Evolutionary conservation across 2,113 vertebrate genomes (phyloP).

Genomic region (Atractosteus spatula): DNA sequence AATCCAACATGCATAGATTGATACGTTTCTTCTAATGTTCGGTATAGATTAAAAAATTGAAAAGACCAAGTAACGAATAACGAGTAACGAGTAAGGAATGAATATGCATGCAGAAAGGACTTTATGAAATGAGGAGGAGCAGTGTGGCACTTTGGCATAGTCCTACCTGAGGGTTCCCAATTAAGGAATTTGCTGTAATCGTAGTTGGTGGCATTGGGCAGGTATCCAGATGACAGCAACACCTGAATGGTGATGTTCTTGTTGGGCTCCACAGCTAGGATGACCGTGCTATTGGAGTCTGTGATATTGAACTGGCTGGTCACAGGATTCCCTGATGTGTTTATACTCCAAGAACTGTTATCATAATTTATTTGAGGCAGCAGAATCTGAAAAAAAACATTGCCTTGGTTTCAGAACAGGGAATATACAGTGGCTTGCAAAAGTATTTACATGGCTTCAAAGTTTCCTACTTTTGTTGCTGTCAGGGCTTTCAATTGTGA

Average conservation of each 20-base stretch:
- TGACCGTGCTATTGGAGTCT: slow-evolving; percentile 44
- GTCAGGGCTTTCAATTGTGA: no score
- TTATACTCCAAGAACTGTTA: neutral
- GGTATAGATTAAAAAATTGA: no score
- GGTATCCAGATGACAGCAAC: slow-evolving; percentile 22
- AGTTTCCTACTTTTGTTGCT: no score
- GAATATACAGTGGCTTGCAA: no score
- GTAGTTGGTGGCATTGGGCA: slow-evolving; percentile 23
- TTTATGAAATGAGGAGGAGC: neutral
- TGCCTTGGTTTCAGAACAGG: no score
- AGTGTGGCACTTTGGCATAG: neutral
- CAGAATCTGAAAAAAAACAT: slow-evolving; percentile 49
- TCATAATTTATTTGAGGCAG: slow-evolving; percentile 34
- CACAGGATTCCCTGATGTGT: slow-evolving; percentile 25
- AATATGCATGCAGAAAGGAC: neutral
- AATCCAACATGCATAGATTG: no score
- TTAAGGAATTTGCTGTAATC: slow-evolving; percentile 31
- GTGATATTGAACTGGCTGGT: slow-evolving; percentile 48
- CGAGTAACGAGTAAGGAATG: slow-evolving; percentile 1
- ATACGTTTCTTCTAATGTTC: no score
- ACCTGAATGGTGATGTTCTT: slow-evolving; percentile 44
- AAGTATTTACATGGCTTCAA: no score
- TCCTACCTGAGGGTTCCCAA: slow-evolving; percentile 38
- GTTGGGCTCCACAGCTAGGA: slow-evolving; percentile 43
- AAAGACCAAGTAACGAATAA: neutral